Evolutionary conservation across 2,888 invertebrate species (phyloP).

Genomic region (Hypolimnas misippus): DNA sequence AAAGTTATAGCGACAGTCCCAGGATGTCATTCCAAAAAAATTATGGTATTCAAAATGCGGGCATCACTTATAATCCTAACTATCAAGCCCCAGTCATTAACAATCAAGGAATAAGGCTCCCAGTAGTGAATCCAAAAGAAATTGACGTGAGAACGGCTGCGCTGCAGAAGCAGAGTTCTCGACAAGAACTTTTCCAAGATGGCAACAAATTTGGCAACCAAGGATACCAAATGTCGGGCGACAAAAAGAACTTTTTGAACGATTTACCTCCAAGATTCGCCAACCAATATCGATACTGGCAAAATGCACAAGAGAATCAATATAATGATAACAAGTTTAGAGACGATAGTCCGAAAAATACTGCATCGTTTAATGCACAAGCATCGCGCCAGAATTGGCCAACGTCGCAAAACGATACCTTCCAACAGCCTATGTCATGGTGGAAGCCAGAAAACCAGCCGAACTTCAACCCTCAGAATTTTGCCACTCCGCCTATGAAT

Average conservation of each 20-base stretch:
- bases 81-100: constrained; percentile 51
- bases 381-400: constrained; percentile 54
- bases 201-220: constrained; percentile 64
- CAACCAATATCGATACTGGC: constrained; percentile 77
- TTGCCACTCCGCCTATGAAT: constrained; percentile 48
- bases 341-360: constrained; percentile 61
- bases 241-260: constrained; percentile 75
- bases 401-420: constrained; percentile 49
- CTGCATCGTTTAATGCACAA: constrained; percentile 45
- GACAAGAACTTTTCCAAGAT: constrained; percentile 70
- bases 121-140: constrained; percentile 80
- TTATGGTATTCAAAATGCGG: constrained; percentile 65
- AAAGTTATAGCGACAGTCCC: constrained; percentile 52
- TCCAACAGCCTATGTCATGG: constrained; percentile 60
- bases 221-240: constrained; percentile 70
- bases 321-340: constrained; percentile 70
- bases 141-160: constrained; percentile 80
- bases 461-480: constrained; percentile 51
- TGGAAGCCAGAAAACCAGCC: constrained; percentile 67
- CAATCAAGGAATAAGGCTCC: constrained; percentile 66
- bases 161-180: constrained; percentile 74
- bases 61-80: constrained; percentile 62
- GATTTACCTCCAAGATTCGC: constrained; percentile 77
- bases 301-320: constrained; percentile 66
- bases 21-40: constrained; percentile 66